Conservation (phyloP, 2,797 vertebrate species). For the Phylloscopus collybita region DNA sequence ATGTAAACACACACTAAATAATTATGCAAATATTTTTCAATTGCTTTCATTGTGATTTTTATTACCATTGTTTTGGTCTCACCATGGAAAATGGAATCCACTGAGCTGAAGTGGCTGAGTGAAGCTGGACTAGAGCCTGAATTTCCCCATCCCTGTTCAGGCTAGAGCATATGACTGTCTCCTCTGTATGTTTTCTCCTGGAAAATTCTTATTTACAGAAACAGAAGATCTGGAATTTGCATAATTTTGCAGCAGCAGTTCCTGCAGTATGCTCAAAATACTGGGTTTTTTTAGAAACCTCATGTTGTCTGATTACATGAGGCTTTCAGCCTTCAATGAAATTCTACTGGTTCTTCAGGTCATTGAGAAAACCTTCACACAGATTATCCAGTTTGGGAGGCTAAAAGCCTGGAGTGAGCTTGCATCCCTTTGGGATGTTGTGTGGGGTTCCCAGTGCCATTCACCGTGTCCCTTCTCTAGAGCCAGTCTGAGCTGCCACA, state of each 20-base stretch:
- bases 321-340: background rate
- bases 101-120: background rate
- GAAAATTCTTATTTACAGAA: constrained; percentile 28
- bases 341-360: background rate
- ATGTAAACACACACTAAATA: background rate
- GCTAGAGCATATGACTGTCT: background rate
- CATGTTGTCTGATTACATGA: background rate
- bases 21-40: constrained; percentile 2
- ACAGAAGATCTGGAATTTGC: background rate
- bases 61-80: constrained; percentile 12
- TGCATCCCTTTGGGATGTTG: background rate
- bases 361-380: background rate
- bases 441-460: background rate
- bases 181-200: background rate
- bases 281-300: background rate
- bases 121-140: background rate
- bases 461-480: background rate
- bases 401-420: background rate
- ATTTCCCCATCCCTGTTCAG: background rate
- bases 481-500: constrained; percentile 10
- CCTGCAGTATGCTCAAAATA: background rate
- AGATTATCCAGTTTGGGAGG: background rate
- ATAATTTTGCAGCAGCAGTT: background rate
- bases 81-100: background rate
- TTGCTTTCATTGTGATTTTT: constrained; percentile 45